These are phyloP conservation scores for Galaxias olidus DNA, from an alignment of 2,797 vertebrate genomes.

Conservation along the genomic window DNA sequence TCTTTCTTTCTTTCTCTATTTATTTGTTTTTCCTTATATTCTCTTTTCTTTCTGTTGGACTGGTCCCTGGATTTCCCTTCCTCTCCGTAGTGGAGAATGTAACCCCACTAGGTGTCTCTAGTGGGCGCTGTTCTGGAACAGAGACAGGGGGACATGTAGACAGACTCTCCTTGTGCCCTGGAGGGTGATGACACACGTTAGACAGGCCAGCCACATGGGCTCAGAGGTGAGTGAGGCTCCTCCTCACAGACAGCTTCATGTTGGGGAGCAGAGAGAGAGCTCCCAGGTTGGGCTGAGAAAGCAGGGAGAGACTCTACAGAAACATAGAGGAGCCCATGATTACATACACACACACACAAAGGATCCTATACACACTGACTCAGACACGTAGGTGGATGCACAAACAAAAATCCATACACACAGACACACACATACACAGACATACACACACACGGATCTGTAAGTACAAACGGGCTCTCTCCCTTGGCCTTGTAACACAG, in stretches of 20 bases:
- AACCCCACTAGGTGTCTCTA: conserved; percentile 37
- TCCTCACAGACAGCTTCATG: background rate
- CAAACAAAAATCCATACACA: background rate
- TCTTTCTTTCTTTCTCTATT: conserved; percentile 30
- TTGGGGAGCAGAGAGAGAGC: background rate
- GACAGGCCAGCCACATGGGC: background rate
- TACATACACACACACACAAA: background rate
- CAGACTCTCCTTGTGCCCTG: conserved; percentile 32
- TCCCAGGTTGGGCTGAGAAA: too few species aligned
- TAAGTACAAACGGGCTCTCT: background rate
- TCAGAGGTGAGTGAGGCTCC: too few species aligned
- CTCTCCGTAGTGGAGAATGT: conserved; percentile 41
- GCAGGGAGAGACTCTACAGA: too few species aligned
- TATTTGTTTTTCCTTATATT: conserved; percentile 32
- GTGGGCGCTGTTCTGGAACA: conserved; percentile 24
- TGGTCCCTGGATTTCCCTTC: conserved; percentile 27
- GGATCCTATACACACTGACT: background rate
- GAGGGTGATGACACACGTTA: background rate
- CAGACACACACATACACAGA: background rate
- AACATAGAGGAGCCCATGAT: background rate
- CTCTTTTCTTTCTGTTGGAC: conserved; percentile 21
- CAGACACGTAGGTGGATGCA: too few species aligned
- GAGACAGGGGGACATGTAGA: conserved; percentile 21
- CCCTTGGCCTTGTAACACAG: conserved; percentile 15
- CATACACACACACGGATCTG: background rate